Percentiles rank a stretch among this genome's conserved stretches.
phyloP scores from a whole-genome alignment of 2,888 invertebrate species.

The Rotaria socialis region DNA sequence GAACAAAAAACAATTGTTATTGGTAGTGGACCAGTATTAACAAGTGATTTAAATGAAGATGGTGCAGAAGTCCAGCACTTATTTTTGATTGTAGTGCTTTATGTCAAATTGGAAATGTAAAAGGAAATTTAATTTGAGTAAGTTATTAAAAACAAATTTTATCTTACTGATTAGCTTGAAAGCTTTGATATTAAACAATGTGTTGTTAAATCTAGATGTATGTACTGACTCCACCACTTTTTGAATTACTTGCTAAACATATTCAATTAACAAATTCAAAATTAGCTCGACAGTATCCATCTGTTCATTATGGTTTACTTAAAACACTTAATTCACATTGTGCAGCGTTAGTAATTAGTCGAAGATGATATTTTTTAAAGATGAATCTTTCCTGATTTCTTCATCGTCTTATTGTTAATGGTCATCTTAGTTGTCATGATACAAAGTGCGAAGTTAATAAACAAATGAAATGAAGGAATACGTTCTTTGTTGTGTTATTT shows the following conservation, averaged over 20 bases:
- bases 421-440: slow-evolving; percentile 20
- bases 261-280: slow-evolving; percentile 65
- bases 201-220: slow-evolving; percentile 68
- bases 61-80: slow-evolving; percentile 67
- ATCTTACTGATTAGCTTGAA: no score
- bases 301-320: slow-evolving; percentile 73
- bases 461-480: no score
- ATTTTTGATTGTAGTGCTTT: slow-evolving; percentile 76
- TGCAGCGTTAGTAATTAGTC: slow-evolving; percentile 63
- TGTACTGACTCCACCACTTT: slow-evolving; percentile 81
- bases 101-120: slow-evolving; percentile 76
- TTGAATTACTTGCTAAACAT: slow-evolving; percentile 75
- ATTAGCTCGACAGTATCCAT: slow-evolving; percentile 66
- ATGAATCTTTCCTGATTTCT: slow-evolving; percentile 70
- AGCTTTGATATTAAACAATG: neutral
- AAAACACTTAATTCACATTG: slow-evolving; percentile 79
- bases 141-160: slow-evolving; percentile 46
- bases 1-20: slow-evolving; percentile 52
- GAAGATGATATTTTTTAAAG: neutral
- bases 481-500: slow-evolving; percentile 40
- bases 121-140: slow-evolving; percentile 80
- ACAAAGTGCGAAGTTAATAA: neutral
- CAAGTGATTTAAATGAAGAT: slow-evolving; percentile 50
- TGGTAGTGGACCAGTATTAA: slow-evolving; percentile 68
- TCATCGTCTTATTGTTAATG: slow-evolving; percentile 61